Evolutionary conservation across 2,888 invertebrate genomes (phyloP), one percentile per base, ranked within the genome.

Genomic region (Pheosia gnoma): DNA sequence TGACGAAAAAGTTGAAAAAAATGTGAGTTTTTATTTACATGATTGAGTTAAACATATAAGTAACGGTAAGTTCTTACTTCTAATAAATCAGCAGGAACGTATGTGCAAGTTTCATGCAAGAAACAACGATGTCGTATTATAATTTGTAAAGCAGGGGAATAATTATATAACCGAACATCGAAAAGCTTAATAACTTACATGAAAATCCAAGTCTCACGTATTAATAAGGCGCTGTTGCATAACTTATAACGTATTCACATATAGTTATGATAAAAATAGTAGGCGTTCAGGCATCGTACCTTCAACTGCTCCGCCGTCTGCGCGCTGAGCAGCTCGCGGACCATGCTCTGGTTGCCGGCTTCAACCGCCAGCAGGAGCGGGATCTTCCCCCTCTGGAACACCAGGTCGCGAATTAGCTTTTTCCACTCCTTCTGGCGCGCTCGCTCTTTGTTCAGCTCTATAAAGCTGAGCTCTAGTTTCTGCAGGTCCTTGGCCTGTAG

Each of bases 261-360:
- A 49, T 60, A 60, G 59, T 43, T 52, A 62, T 51, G 39, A 36
- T 45, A 25, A 56, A 51, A 47, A 53, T 49, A 25, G 43, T n/a
- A 64, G 58, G 59, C 61, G 59, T 39, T 39, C n/a, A n/a, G n/a
- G 45, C 56, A 61, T 70, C 85, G 79, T 86, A 95, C 95, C 94
- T 96, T 96, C 56, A 98, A 94, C 93, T 99, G 99, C 81, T 98
- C 97, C 59, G 97, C 96, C 59, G 97, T 96, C 91, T 97, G 97
- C 78, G 97, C 96, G 80, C 97, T 95, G 72, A 99, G 95, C 60
- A 99, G 95, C 90, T 99, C 98, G 73, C 98, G 96, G 85, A 98
- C 98, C 95, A 99, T 98, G 72, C 98, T 97, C 91, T 98, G 97
- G 94, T 99, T 99, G 60, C 99, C 99, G 41, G 97, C 97, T 91